phyloP scores from a whole-genome alignment of 2,797 vertebrate species.

The Myotis daubentonii region DNA sequence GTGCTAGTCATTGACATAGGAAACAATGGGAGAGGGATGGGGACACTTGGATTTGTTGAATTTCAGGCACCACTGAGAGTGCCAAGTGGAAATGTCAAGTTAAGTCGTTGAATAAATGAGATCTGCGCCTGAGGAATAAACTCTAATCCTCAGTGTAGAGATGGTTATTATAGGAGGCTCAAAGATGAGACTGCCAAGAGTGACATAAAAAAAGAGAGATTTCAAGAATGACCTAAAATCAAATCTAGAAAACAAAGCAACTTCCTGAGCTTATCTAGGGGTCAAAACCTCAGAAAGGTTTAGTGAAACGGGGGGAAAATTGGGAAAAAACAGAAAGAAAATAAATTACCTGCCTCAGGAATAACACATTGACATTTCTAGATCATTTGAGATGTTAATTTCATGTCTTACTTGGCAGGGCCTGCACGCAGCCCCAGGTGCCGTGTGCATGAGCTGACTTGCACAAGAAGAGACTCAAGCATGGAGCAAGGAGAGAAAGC shows the following conservation, averaged over 20 bases:
- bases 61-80: not conserved
- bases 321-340: not conserved
- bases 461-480: not conserved
- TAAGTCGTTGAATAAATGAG: not conserved
- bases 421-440: not conserved
- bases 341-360: not conserved
- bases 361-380: not conserved
- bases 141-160: not conserved
- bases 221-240: conserved; percentile 1
- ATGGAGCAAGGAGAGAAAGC: not conserved
- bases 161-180: not conserved
- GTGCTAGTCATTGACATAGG: not conserved
- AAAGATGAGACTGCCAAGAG: not conserved
- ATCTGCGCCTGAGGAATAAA: not conserved
- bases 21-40: not conserved
- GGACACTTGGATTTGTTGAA: not conserved
- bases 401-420: not conserved
- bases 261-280: not conserved
- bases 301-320: not conserved
- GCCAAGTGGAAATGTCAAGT: not conserved
- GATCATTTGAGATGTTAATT: not conserved
- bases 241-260: conserved; percentile 20
- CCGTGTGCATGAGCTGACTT: not conserved
- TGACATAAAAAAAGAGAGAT: not conserved
- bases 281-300: not conserved